Conservation (phyloP, 2,113 vertebrate species). For the Pseudorhombus dupliciocellatus region DNA sequence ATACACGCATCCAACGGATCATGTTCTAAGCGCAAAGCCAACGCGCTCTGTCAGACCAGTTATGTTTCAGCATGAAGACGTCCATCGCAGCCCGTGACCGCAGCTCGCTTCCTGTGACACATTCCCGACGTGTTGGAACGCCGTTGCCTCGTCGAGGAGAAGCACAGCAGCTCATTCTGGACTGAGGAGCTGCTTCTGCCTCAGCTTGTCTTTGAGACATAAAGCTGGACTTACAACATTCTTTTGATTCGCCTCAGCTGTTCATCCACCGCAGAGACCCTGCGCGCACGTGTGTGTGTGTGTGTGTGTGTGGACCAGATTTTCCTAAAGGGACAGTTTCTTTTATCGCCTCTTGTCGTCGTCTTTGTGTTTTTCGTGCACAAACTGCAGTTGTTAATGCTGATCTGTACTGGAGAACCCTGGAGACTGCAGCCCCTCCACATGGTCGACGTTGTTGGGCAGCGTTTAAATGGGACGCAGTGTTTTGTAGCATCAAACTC, state of each 20-base stretch:
- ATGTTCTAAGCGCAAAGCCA: no score
- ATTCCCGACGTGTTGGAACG: constrained; percentile 20
- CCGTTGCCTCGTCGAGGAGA: constrained; percentile 13
- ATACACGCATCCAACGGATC: neutral
- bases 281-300: no score
- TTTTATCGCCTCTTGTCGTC: neutral
- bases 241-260: constrained; percentile 3
- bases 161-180: constrained; percentile 23
- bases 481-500: constrained; percentile 41
- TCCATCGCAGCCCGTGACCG: neutral
- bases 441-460: neutral
- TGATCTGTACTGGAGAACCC: constrained; percentile 10
- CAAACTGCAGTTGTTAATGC: constrained; percentile 8
- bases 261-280: constrained; percentile 3
- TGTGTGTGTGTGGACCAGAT: neutral
- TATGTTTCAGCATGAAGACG: constrained; percentile 7
- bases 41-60: neutral
- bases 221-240: constrained; percentile 28
- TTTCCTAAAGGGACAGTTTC: constrained; percentile 41
- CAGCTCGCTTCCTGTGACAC: constrained; percentile 15
- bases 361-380: neutral
- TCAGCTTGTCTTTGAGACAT: constrained; percentile 41
- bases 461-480: constrained; percentile 25
- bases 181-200: constrained; percentile 21
- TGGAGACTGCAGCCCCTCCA: constrained; percentile 19